Evolutionary conservation across 2,797 vertebrate genomes (phyloP), one percentile per base, ranked within the genome.

Genomic region (Somateria mollissima): DNA sequence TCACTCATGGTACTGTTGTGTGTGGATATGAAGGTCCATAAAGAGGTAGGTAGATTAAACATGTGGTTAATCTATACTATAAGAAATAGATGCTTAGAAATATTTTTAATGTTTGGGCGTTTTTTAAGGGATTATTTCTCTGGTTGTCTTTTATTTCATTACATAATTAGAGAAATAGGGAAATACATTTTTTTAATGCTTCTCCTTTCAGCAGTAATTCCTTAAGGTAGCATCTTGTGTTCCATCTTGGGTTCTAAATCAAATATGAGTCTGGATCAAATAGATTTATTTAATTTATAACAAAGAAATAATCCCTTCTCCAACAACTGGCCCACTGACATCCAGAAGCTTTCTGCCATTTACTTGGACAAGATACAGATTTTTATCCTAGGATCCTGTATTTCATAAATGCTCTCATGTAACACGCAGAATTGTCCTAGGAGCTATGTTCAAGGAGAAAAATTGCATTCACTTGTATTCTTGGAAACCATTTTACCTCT

Each of bases 241-340:
- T 96, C 91, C 82, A 70, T 93, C 39, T 75, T 92, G 37, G 4
- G n/a, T 87, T 89, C 73, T 81, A 73, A 89, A 72, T 91, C 66
- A 81, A 85, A 84, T 56, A 80, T 37, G 21, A 75, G 65, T 95
- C 71, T 93, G 57, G 92, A 80, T 93, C 57, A 86, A 83, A 75
- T 91, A 41, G 69, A 69, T 85, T 82, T 83, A 64, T 76, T 94
- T 94, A 66, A 65, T 61, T 70, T 71, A n/a, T 66, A 86, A 36
- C 66, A 91, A 94, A 56, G 85, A 95, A 95, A 94, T 94, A 96
- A 95, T 95, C 90, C 87, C 80, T 96, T 96, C 56, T 94, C 41
- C 58, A 84, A 60, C 54, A 92, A 62, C 19, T 81, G 71, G 10
- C 70, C 73, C 79, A 79, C 43, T 71, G 18, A 86, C 84, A 83